Evolutionary conservation across 2,888 invertebrate genomes (phyloP).

Genomic region (Papilio gigon): DNA sequence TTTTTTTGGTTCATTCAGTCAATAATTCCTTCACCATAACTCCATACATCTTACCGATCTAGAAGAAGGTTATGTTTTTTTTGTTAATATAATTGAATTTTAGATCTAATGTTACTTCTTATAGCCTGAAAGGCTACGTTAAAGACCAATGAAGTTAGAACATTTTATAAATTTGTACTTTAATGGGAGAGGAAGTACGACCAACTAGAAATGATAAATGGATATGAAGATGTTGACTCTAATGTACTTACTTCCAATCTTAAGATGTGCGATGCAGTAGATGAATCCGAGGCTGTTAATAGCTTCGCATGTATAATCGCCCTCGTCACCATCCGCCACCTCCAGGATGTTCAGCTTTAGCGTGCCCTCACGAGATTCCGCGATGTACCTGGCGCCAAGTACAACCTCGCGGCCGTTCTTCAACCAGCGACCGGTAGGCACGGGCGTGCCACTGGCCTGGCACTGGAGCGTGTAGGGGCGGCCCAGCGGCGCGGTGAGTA

Average conservation of each 20-base stretch:
- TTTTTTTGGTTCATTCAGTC: not conserved
- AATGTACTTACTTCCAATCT: slow-evolving; percentile 90
- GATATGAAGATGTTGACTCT: not conserved
- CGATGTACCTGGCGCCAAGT: slow-evolving; percentile 85
- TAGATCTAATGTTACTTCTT: too few species aligned
- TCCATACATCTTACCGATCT: too few species aligned
- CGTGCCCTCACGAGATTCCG: slow-evolving; percentile 86
- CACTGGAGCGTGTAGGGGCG: slow-evolving; percentile 92
- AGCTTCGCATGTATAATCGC: slow-evolving; percentile 98
- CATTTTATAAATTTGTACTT: too few species aligned
- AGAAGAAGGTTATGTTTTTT: too few species aligned
- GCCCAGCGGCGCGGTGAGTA: slow-evolving; percentile 90
- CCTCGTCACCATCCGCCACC: slow-evolving; percentile 94
- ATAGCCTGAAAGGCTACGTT: too few species aligned
- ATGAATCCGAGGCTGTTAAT: slow-evolving; percentile 96
- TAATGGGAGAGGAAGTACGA: too few species aligned
- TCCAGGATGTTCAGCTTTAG: slow-evolving; percentile 94
- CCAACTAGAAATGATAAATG: too few species aligned
- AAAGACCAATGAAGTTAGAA: too few species aligned
- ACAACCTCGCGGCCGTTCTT: slow-evolving; percentile 95
- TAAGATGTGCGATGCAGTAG: slow-evolving; percentile 92
- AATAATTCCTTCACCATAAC: too few species aligned
- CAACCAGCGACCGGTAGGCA: slow-evolving; percentile 94
- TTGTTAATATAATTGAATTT: too few species aligned
- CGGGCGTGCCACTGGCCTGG: slow-evolving; percentile 94